Evolutionary conservation across 2,888 invertebrate species (phyloP).

Genomic region (Sphaeridia pumilis): DNA sequence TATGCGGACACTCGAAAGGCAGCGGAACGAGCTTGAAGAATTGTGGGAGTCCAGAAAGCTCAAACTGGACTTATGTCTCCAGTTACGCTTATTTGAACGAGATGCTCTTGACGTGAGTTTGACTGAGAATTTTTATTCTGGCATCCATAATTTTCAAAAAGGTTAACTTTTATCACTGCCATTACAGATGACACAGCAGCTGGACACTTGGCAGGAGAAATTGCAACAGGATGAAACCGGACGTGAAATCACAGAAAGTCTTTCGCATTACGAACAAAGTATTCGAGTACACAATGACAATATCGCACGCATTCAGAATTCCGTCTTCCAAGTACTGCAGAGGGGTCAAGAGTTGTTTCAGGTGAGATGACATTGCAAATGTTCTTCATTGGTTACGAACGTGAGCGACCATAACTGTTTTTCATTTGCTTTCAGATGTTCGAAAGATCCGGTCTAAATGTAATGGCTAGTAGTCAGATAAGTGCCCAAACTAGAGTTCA

Average conservation of each 20-base stretch:
- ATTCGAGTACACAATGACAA: conserved; percentile 85
- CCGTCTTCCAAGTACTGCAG: conserved; percentile 83
- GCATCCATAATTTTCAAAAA: not conserved
- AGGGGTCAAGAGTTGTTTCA: conserved; percentile 86
- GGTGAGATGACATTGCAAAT: too few relatives aligned
- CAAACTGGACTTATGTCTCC: conserved; percentile 71
- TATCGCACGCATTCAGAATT: conserved; percentile 86
- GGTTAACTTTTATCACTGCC: not conserved
- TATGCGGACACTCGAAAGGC: conserved; percentile 73
- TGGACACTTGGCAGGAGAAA: conserved; percentile 92
- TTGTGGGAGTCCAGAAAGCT: conserved; percentile 80
- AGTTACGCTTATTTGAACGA: conserved; percentile 75
- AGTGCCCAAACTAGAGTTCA: conserved; percentile 43
- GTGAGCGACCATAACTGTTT: too few relatives aligned
- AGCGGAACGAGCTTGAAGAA: conserved; percentile 80
- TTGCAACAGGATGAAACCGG: conserved; percentile 73
- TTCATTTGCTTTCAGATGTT: conserved; percentile 49
- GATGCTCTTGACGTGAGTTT: conserved; percentile 77
- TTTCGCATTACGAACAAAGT: conserved; percentile 54
- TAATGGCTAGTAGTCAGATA: conserved; percentile 50
- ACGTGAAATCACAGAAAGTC: conserved; percentile 48
- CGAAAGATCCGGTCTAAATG: conserved; percentile 62
- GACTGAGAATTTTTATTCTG: too few relatives aligned
- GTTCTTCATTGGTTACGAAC: too few relatives aligned
- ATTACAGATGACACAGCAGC: conserved; percentile 57